These are phyloP conservation scores for Cephus nigrinus DNA, from an alignment of 2,888 invertebrate genomes.

Conservation along the genomic window DNA sequence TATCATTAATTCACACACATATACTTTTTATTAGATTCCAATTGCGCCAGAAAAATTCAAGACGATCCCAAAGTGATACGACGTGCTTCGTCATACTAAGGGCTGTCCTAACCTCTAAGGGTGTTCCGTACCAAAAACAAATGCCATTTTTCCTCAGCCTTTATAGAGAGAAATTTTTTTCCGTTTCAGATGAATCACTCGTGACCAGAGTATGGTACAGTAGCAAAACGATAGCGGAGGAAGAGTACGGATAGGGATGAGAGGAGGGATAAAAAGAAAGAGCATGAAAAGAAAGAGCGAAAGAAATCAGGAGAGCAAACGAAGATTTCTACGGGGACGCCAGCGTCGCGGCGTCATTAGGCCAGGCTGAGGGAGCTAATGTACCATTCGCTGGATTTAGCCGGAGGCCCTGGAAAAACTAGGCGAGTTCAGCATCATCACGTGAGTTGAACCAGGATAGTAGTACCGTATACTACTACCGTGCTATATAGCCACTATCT, in stretches of 20 bases:
- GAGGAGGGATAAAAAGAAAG: conserved; percentile 26
- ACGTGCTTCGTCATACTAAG: background rate
- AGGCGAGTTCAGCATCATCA: conserved; percentile 52
- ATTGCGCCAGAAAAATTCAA: background rate
- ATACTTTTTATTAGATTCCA: background rate
- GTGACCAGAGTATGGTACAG: conserved; percentile 16
- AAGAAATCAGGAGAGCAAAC: conserved; percentile 56
- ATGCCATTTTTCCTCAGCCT: conserved; percentile 21
- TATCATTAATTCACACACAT: background rate
- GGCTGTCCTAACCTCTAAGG: background rate
- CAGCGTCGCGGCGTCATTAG: conserved; percentile 56
- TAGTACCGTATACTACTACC: background rate
- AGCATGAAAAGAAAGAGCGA: conserved; percentile 31
- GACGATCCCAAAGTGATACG: background rate
- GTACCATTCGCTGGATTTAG: conserved; percentile 49
- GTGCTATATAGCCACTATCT: background rate
- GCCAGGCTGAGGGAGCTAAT: conserved; percentile 47
- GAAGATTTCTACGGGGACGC: conserved; percentile 53
- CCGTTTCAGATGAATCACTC: conserved; percentile 19
- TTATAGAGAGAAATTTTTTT: conserved; percentile 21
- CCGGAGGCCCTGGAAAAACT: conserved; percentile 51
- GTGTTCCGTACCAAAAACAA: conserved; percentile 20
- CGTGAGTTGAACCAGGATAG: conserved; percentile 27
- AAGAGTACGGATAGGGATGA: background rate
- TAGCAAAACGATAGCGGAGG: conserved; percentile 12